Percentiles rank a stretch among this genome's conserved stretches.
Evolutionary conservation across 64 coral and sea anemone species (phyloP).

Genomic region (Orbicella faveolata): DNA sequence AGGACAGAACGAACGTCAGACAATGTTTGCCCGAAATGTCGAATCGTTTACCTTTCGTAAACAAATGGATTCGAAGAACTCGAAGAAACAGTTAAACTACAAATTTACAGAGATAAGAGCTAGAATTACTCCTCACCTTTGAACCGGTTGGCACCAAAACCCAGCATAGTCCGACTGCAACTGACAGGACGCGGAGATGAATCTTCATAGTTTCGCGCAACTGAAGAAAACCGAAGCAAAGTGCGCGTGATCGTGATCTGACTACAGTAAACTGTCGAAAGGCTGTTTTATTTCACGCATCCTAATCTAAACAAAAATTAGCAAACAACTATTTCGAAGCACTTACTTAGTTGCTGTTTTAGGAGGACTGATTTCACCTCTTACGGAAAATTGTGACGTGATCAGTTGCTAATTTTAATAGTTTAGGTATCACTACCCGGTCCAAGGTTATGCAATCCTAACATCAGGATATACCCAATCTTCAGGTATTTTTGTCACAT

Average conservation of each 20-base stretch:
- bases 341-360: neutral
- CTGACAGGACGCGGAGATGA: neutral
- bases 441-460: neutral
- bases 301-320: neutral
- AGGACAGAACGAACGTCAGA: neutral
- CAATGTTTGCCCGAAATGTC: neutral
- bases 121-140: conserved; percentile 1
- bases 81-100: neutral
- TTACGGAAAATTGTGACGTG: neutral
- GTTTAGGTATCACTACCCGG: neutral
- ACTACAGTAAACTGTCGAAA: neutral
- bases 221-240: neutral
- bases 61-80: too few relatives aligned
- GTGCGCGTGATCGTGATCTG: neutral
- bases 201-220: neutral
- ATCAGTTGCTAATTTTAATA: neutral
- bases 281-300: neutral
- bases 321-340: neutral
- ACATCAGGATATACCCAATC: too few relatives aligned
- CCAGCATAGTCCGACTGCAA: neutral
- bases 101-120: conserved; percentile 22
- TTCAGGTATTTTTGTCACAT: neutral
- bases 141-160: conserved; percentile 34
- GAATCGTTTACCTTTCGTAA: too few relatives aligned
- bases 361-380: too few relatives aligned